These are phyloP conservation scores for Pogonognathellus flavescens DNA, from an alignment of 1,140 invertebrate genomes.

Conservation along the genomic window DNA sequence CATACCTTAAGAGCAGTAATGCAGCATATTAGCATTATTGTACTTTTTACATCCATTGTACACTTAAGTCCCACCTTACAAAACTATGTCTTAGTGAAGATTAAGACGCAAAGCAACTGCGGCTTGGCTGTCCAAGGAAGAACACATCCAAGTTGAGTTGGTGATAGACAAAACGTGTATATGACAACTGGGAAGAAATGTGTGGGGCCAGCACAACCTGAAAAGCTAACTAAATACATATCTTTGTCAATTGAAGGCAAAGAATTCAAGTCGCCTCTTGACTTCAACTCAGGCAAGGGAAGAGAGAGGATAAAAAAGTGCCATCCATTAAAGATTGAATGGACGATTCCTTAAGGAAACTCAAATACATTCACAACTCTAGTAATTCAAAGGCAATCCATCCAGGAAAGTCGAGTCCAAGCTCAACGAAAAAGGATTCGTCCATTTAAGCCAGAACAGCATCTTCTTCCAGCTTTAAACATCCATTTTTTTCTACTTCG, in stretches of 20 bases:
- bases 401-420: not conserved
- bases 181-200: too few relatives aligned
- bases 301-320: constrained; percentile 13
- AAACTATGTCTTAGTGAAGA: too few relatives aligned
- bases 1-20: too few relatives aligned
- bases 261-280: constrained; percentile 1
- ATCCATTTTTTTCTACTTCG: constrained; percentile 10
- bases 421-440: constrained; percentile 21
- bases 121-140: too few relatives aligned
- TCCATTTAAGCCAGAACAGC: not conserved
- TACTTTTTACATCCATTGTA: too few relatives aligned
- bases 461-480: constrained; percentile 19
- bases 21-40: too few relatives aligned
- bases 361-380: not conserved
- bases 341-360: constrained; percentile 21
- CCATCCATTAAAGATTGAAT: constrained; percentile 40
- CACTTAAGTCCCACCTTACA: too few relatives aligned
- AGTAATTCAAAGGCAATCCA: not conserved
- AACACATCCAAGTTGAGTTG: too few relatives aligned
- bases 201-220: too few relatives aligned
- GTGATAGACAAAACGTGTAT: too few relatives aligned
- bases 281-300: constrained; percentile 16
- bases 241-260: not conserved
- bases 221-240: not conserved
- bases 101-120: too few relatives aligned